Base-by-base conservation (phyloP, 1,140 invertebrate species). In the Drosophila micromelanica region DNA sequence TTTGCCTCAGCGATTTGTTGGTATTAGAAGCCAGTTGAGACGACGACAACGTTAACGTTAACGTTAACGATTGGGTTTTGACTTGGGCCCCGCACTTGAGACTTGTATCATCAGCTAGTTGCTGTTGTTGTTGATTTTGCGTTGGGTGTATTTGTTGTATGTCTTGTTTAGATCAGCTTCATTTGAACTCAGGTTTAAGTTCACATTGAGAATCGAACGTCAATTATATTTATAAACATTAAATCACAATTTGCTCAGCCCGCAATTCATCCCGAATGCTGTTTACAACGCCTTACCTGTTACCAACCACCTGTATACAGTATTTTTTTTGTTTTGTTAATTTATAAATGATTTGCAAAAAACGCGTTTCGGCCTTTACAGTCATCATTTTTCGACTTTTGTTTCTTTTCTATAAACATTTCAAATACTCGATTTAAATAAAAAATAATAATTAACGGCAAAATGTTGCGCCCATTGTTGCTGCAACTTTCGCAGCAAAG, bases 141-240 rank as follows among this genome's bases (percentile, higher is more conserved):
- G n/a, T 35, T 59, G 38, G 40, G 17, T 52, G 46, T 38, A 30
- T 51, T 49, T 52, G 48, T 9, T 43, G 30, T 17, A 6, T 11
- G 59, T 42, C 54, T 67, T 67, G 64, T 32, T 62, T 51, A 27
- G n/a, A 43, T 51, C 8, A 37, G 43, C 52, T 15, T 23, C 52
- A 57, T 70, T 61, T 62, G 48, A 13, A 46, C 23, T 27, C 32
- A 37, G 9, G 17, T 30, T 30, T 13, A 43, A 30, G 54, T 74
- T 60, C 55, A 74, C 48, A 69, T 51, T 12, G 43, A 43, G 57
- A 61, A 60, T 67, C 49, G 37, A 23, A 17, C 45, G 73, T 64
- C 52, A 85, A 73, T 76, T 51, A 56, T 85, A 81, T 85, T 86
- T 81, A 74, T 87, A 86, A 86, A 87, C 75, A 86, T 78, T 80